Percentiles rank a stretch among this genome's conserved stretches.
These are phyloP conservation scores for Diaprepes abbreviatus DNA, from an alignment of 2,888 invertebrate species.

Conservation along the genomic window DNA sequence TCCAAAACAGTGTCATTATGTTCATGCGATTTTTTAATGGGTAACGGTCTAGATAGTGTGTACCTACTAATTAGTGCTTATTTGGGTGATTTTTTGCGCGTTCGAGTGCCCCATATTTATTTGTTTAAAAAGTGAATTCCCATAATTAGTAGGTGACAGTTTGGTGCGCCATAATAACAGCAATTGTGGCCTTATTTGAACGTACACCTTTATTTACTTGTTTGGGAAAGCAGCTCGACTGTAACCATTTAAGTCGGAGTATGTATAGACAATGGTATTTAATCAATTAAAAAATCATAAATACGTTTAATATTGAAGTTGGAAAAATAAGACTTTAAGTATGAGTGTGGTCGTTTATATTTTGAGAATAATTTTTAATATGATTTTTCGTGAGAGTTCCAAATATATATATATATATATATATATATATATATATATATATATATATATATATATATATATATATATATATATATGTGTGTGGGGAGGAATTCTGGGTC, in stretches of 20 bases:
- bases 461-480: no score
- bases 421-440: no score
- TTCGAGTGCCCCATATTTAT: constrained; percentile 32
- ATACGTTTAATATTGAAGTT: no score
- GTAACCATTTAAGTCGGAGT: not conserved
- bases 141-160: constrained; percentile 25
- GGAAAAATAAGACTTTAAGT: no score
- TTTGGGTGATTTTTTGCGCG: constrained; percentile 26
- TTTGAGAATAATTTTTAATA: no score
- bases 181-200: constrained; percentile 1
- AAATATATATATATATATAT: no score
- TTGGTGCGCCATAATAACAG: constrained; percentile 2
- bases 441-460: no score
- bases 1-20: not conserved
- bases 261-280: not conserved
- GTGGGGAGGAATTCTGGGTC: no score
- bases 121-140: constrained; percentile 18
- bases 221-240: not conserved
- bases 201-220: constrained; percentile 1
- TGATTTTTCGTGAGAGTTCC: no score
- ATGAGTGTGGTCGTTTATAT: no score
- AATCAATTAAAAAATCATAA: no score
- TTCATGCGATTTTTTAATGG: constrained; percentile 29
- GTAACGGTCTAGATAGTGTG: constrained; percentile 18
- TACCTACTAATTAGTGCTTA: constrained; percentile 17